Evolutionary conservation across 2,888 invertebrate genomes (phyloP), one percentile per base, ranked within the genome.

Genomic region (Aspidiotus destructor): DNA sequence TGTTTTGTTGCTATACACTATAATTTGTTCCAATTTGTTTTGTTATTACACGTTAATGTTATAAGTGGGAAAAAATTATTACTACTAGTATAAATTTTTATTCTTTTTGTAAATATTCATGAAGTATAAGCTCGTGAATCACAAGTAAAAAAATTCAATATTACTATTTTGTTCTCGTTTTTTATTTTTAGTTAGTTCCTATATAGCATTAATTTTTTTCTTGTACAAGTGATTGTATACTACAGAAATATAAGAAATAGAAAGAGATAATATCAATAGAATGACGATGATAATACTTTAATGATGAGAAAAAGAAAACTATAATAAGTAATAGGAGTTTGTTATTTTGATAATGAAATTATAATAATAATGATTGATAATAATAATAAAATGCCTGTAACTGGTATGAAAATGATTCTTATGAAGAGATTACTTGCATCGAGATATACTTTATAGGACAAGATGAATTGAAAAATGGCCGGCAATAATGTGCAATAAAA

Each of bases 171-270:
- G 57, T 55, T 64, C 57, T 55, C 54, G 55, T 64, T 55, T 63
- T 65, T 57, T 67, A 67, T 58, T 67, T 63, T 67, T 67, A 67
- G 67, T 67, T 67, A 60, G 67, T 67, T 67, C 67, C 67, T 67
- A 67, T 65, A 42, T 67, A 67, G 67, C 15, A 60, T 58, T 58
- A 67, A 58, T 67, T 17, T 55, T 11, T 60, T 57, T 16, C 11
- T 65, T 65, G 48, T 48, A 48, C 48, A 13, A 13, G 48, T 48
- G 10, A 48, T 13, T 6, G 10, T 48, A 48, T n/a, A 48, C 48
- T 62, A 52, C 52, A 62, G 62, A 48, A 17, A 13, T 41, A 41
- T 63, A 11, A 41, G 41, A 63, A 52, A 48, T n/a, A 48, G n/a
- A 48, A 48, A 48, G n/a, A 48, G 15, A 57, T 11, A 28, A 28